A percentile compares a stretch with the other conserved stretches of the same genome.
Conservation (phyloP, 1,140 invertebrate genomes). For the Caerostris darwini region DNA sequence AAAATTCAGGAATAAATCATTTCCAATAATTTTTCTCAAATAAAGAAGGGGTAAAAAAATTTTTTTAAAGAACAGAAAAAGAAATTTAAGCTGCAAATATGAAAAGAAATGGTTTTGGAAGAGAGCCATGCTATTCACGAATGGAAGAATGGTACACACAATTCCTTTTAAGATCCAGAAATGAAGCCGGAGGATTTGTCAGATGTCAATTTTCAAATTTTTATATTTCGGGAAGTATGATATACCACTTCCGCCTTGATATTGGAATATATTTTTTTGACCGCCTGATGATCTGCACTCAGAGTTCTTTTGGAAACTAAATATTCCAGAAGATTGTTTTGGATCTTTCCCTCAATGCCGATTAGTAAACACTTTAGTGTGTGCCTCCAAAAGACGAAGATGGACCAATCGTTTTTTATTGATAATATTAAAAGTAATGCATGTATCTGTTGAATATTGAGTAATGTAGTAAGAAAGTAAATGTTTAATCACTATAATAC, state of each 20-base stretch:
- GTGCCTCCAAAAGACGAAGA: no score
- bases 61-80: neutral
- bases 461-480: no score
- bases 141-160: slow-evolving; percentile 17
- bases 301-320: neutral
- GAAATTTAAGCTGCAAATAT: slow-evolving; percentile 13
- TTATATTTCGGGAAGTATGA: neutral
- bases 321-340: neutral
- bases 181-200: slow-evolving; percentile 25
- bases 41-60: neutral
- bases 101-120: slow-evolving; percentile 16
- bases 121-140: neutral
- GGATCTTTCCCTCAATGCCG: neutral
- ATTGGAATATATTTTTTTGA: neutral
- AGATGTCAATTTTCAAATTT: neutral
- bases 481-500: no score
- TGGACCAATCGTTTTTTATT: no score
- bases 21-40: neutral
- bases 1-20: slow-evolving; percentile 27
- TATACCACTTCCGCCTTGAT: slow-evolving; percentile 15
- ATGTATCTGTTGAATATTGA: no score
- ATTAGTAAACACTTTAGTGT: neutral
- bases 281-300: slow-evolving; percentile 1
- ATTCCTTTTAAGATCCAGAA: slow-evolving; percentile 28
- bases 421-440: no score